Percentiles rank a stretch among this genome's conserved stretches.
phyloP scores from a whole-genome alignment of 2,888 invertebrate species.

The Archips crataeganus region DNA sequence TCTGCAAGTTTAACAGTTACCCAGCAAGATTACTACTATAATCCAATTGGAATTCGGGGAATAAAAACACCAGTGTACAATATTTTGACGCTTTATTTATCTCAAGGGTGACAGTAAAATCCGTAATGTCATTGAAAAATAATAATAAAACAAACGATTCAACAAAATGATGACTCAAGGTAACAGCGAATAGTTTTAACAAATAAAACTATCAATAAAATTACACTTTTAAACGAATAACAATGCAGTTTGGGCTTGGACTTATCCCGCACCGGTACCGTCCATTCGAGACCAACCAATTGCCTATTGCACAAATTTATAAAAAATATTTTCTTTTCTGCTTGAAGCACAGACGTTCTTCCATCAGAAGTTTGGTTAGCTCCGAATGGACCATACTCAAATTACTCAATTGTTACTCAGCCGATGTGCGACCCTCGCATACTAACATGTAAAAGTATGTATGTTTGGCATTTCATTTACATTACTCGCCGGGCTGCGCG shows the following conservation, averaged over 20 bases:
- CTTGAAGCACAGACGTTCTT: conserved; percentile 19
- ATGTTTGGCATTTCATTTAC: conserved; percentile 74
- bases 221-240: conserved; percentile 73
- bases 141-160: conserved; percentile 83
- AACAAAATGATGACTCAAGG: conserved; percentile 85
- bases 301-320: conserved; percentile 32
- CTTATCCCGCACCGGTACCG: conserved; percentile 24
- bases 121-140: conserved; percentile 82
- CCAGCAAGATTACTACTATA: too few species aligned
- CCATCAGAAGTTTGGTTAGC: not conserved
- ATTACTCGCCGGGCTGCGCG: conserved; percentile 54
- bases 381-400: conserved; percentile 57
- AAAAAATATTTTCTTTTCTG: conserved; percentile 24
- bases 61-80: conserved; percentile 77
- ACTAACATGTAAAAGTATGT: conserved; percentile 61
- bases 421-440: conserved; percentile 59
- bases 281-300: conserved; percentile 44
- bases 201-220: conserved; percentile 81
- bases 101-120: conserved; percentile 83
- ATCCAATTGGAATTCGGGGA: conserved; percentile 42
- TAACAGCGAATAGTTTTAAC: conserved; percentile 83
- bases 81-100: conserved; percentile 83
- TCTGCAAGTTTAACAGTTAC: not conserved
- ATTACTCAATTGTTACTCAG: conserved; percentile 59
- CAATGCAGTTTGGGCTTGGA: conserved; percentile 53